Base-by-base conservation (phyloP, 2,113 vertebrate species). In the Phodopus roborovskii region DNA sequence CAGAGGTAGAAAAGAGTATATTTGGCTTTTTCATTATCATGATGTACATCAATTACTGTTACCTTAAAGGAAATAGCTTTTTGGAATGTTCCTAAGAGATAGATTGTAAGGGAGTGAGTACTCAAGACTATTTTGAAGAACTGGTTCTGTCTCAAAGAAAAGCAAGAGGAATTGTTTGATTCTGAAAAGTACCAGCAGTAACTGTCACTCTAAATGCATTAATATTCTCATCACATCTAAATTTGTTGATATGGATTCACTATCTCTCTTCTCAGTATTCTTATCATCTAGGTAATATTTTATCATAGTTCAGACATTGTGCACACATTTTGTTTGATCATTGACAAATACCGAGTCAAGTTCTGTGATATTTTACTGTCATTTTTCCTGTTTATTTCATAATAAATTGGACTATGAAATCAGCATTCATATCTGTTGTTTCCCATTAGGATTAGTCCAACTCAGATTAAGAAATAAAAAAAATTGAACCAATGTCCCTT, bases 281-380 rank as follows among this genome's bases (percentile, higher is more conserved):
- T 96, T 86, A 70, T 85, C 4, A 77, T 92, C 88, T 79, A 93
- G 75, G 48, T 70, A 16, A 19, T 1, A 45, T 82, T 94, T 74
- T 90, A 74, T 36, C 28, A 74, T 50, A 45, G 1, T 73, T 94
- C 20, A 60, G 10, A 50, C 48, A 39, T 19, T 92, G 4, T 92
- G 26, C 62, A 1, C 28, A 56, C 88, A 85, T 74, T 74, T 5
- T 90, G 0, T 64, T 81, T 83, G 81, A 10, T 62, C 10, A 66
- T 10, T 83, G 11, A 82, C 92, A 92, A 85, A 56, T 78, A 77
- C 22, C 77, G 8, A 16, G 15, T 19, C 19, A 90, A 87, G 4
- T 79, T 75, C 58, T 39, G 2, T 96, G 60, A 74, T n/a, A 48
- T 73, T 79, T 87, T 91, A 85, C 6, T 50, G 30, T 89, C 3